Evolutionary conservation across 2,797 vertebrate species (phyloP).

Genomic region (Zonotrichia albicollis): DNA sequence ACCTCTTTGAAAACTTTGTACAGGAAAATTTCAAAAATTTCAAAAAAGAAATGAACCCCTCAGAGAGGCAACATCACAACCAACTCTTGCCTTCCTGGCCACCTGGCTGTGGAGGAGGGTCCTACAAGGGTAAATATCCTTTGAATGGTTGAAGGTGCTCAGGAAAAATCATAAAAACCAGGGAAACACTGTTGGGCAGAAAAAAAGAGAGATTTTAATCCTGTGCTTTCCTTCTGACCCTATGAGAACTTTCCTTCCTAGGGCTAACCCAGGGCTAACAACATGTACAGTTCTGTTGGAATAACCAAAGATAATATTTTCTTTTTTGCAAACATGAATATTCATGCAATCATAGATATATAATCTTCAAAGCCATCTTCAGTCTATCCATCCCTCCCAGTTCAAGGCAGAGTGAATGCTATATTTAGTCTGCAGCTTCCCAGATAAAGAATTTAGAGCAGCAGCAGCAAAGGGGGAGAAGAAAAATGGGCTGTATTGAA

Average conservation of each 20-base stretch:
- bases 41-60: neutral
- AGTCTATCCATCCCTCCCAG: neutral
- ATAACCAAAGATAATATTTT: neutral
- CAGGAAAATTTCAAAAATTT: no score
- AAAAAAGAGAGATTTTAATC: neutral
- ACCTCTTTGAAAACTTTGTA: neutral
- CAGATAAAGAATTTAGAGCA: neutral
- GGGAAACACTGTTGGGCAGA: neutral
- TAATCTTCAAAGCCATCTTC: neutral
- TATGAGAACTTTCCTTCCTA: neutral
- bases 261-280: neutral
- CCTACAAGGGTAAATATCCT: neutral
- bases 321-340: neutral
- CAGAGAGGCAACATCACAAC: neutral
- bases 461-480: slow-evolving; percentile 4
- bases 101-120: neutral
- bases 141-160: neutral
- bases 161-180: neutral
- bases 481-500: neutral
- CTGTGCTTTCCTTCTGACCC: neutral
- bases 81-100: neutral
- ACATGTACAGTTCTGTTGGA: neutral
- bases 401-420: neutral
- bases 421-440: neutral
- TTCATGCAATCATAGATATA: neutral